phyloP scores from a whole-genome alignment of 2,797 vertebrate species.

The Alca torda region DNA sequence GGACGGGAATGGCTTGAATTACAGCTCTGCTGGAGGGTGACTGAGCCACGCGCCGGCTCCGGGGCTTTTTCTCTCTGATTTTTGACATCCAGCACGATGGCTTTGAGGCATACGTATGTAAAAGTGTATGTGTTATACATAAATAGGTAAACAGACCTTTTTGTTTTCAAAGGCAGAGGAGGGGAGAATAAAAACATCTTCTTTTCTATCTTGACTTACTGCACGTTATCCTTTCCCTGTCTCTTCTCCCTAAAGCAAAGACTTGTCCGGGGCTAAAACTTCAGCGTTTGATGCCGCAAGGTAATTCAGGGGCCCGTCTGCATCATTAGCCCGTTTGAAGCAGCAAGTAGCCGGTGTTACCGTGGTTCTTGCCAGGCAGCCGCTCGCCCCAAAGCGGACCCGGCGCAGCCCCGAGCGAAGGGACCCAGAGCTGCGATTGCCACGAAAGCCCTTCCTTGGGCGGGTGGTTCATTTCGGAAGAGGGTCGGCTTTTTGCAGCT shows the following conservation, averaged over 20 bases:
- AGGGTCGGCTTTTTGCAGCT: background rate
- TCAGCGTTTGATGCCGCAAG: background rate
- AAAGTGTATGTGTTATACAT: rapidly evolving
- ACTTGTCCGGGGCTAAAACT: background rate
- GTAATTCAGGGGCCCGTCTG: background rate
- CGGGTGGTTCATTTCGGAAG: background rate
- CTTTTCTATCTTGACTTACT: background rate
- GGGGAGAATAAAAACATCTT: background rate
- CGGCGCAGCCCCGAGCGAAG: background rate
- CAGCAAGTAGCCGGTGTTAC: background rate
- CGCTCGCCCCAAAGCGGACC: background rate
- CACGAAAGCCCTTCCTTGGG: background rate
- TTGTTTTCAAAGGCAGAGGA: background rate
- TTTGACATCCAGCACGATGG: background rate
- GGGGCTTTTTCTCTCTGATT: background rate
- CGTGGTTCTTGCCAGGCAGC: background rate
- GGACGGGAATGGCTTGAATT: background rate
- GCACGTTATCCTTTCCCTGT: background rate
- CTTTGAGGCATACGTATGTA: background rate
- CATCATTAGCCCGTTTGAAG: background rate
- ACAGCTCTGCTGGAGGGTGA: background rate
- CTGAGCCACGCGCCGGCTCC: rapidly evolving
- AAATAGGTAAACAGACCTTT: background rate
- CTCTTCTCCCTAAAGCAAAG: background rate
- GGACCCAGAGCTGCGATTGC: background rate